Evolutionary conservation across 2,113 vertebrate species (phyloP).

Genomic region (Osmerus eperlanus): DNA sequence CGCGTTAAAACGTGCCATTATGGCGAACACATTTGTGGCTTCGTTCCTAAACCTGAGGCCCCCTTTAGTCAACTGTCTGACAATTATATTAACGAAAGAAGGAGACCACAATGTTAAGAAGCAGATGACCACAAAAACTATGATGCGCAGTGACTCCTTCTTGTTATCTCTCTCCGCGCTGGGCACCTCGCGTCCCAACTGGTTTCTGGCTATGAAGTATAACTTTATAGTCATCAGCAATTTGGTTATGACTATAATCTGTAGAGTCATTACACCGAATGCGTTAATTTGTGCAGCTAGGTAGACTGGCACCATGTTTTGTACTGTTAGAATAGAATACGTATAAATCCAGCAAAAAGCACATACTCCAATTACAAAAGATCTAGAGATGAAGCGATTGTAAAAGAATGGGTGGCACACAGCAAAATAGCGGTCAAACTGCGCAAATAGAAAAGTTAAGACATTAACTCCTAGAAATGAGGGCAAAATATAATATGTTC

Average conservation of each 20-base stretch:
- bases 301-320: slow-evolving; percentile 65
- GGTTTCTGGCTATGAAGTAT: slow-evolving; percentile 68
- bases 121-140: slow-evolving; percentile 72
- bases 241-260: slow-evolving; percentile 67
- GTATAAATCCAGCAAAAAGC: slow-evolving; percentile 71
- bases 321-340: slow-evolving; percentile 62
- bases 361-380: slow-evolving; percentile 54
- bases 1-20: slow-evolving; percentile 69
- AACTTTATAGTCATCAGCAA: slow-evolving; percentile 72
- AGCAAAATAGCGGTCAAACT: slow-evolving; percentile 73
- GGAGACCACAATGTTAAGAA: slow-evolving; percentile 72
- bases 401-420: slow-evolving; percentile 74
- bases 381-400: slow-evolving; percentile 56
- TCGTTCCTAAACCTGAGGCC: slow-evolving; percentile 70
- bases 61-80: slow-evolving; percentile 56
- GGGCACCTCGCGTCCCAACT: slow-evolving; percentile 64
- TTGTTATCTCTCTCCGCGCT: slow-evolving; percentile 65
- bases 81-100: slow-evolving; percentile 73
- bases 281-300: slow-evolving; percentile 69
- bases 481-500: slow-evolving; percentile 70
- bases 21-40: slow-evolving; percentile 72
- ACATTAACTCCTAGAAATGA: slow-evolving; percentile 75
- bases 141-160: slow-evolving; percentile 71
- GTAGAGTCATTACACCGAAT: slow-evolving; percentile 66
- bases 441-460: slow-evolving; percentile 74